Evolutionary conservation across 2,113 vertebrate species (phyloP).

Genomic region (Percopsis transmontana): DNA sequence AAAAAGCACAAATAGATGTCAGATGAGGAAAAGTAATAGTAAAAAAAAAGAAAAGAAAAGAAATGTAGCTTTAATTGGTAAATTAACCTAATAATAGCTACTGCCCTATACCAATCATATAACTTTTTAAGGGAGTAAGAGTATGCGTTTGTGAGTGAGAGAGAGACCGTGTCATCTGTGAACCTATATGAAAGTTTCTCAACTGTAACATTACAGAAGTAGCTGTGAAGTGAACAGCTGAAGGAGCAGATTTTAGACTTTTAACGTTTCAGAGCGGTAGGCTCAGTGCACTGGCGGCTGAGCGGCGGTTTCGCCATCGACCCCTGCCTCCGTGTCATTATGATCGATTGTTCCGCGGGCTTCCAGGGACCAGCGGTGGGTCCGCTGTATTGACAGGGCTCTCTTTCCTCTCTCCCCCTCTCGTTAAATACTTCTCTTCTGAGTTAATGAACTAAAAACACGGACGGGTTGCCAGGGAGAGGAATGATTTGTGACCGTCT

Average conservation of each 20-base stretch:
- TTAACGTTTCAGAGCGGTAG: conserved; percentile 43
- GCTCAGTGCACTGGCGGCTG: conserved; percentile 50
- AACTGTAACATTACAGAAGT: conserved; percentile 37
- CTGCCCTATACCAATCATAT: too few relatives aligned
- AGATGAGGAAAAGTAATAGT: too few relatives aligned
- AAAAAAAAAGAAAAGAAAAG: too few relatives aligned
- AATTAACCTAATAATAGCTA: too few relatives aligned
- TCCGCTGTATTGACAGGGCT: conserved; percentile 65
- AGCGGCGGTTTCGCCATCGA: conserved; percentile 68
- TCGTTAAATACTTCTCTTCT: conserved; percentile 73
- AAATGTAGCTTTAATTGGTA: too few relatives aligned
- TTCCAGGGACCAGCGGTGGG: conserved; percentile 56
- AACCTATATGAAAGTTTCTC: conserved; percentile 52
- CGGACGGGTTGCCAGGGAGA: conserved; percentile 35
- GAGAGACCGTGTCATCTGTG: conserved; percentile 29
- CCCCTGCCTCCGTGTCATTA: conserved; percentile 70
- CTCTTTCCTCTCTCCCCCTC: conserved; percentile 59
- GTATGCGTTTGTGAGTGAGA: conserved; percentile 8
- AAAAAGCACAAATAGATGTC: neutral
- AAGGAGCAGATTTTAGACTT: conserved; percentile 61
- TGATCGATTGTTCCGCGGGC: conserved; percentile 74
- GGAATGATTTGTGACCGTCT: conserved; percentile 58
- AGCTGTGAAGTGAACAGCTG: conserved; percentile 53
- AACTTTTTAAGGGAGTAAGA: neutral
- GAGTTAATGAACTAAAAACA: conserved; percentile 77